Evolutionary conservation across 2,888 invertebrate species (phyloP).

Genomic region (Mimachlamys varia): DNA sequence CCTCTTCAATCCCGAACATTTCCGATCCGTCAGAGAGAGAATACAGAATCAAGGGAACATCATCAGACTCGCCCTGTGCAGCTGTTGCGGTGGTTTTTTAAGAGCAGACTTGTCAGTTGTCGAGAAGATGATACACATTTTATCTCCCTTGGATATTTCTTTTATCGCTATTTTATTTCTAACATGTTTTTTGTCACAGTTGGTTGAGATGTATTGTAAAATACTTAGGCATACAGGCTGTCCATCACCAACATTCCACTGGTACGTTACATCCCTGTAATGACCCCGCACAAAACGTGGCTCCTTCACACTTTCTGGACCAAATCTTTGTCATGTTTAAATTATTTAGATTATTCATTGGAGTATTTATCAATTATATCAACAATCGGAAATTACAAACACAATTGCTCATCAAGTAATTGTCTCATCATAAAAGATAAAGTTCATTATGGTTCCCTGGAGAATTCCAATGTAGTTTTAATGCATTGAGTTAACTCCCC

Average conservation of each 20-base stretch:
- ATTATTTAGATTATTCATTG: not conserved
- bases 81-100: slow-evolving; percentile 16
- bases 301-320: not conserved
- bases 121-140: not conserved
- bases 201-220: slow-evolving; percentile 36
- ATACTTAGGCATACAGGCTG: slow-evolving; percentile 31
- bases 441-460: too few relatives aligned
- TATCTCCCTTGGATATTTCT: slow-evolving; percentile 25
- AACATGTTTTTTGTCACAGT: slow-evolving; percentile 33
- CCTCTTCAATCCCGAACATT: not conserved
- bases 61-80: not conserved
- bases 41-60: not conserved
- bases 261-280: not conserved
- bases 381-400: too few relatives aligned
- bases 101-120: slow-evolving; percentile 22
- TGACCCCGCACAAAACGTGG: not conserved
- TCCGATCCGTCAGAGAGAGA: not conserved
- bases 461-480: too few relatives aligned
- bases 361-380: not conserved
- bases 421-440: too few relatives aligned
- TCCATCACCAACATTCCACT: not conserved
- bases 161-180: slow-evolving; percentile 17
- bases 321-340: not conserved
- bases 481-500: too few relatives aligned
- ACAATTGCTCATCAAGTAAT: too few relatives aligned